Conservation (phyloP, 2,113 vertebrate genomes). For the Tupaia chinensis region DNA sequence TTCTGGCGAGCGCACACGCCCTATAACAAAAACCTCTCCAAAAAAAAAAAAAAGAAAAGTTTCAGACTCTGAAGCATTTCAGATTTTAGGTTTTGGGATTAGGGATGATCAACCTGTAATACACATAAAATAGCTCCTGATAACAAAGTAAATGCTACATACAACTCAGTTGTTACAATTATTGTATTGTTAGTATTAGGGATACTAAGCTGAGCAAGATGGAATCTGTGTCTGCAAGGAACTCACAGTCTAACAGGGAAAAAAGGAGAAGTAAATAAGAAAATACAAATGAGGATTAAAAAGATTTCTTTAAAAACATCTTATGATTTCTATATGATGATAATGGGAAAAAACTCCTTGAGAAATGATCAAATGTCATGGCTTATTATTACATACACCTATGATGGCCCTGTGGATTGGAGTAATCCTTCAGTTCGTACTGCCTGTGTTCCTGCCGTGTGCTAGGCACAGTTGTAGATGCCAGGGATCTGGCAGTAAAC, state of each 20-base stretch:
- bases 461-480: not conserved
- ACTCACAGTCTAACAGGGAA: not conserved
- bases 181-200: not conserved
- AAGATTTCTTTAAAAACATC: conserved; percentile 16
- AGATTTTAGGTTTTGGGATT: too few relatives aligned
- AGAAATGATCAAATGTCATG: not conserved
- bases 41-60: too few relatives aligned
- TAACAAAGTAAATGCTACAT: not conserved
- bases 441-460: too few relatives aligned
- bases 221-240: conserved; percentile 24
- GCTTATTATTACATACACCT: not conserved
- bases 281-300: conserved; percentile 39
- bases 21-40: too few relatives aligned
- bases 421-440: not conserved
- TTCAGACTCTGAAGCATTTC: too few relatives aligned
- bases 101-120: not conserved
- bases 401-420: not conserved
- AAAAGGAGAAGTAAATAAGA: conserved; percentile 43
- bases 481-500: not conserved
- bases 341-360: conserved; percentile 15
- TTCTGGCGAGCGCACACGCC: too few relatives aligned
- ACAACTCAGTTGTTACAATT: not conserved
- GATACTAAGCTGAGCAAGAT: not conserved
- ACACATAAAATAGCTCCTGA: not conserved
- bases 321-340: conserved; percentile 7